A percentile compares a stretch with the other conserved stretches of the same genome.
Conservation (phyloP, 2,888 invertebrate genomes). For the Lasioglossum morio region DNA sequence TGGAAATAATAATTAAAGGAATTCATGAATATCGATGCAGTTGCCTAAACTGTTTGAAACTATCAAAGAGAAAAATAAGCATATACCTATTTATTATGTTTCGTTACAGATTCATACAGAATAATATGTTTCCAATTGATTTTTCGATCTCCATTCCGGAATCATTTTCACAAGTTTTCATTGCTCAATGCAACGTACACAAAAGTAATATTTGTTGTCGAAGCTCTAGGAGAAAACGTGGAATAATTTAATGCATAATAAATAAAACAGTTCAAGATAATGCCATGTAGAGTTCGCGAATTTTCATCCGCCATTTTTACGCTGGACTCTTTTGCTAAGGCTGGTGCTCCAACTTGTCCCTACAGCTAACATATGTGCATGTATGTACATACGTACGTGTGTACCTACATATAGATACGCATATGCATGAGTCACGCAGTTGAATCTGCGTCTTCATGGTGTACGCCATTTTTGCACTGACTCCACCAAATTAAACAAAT, state of each 20-base stretch:
- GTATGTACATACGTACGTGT: constrained; percentile 50
- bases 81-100: not conserved
- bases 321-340: constrained; percentile 73
- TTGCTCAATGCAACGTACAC: too few species aligned
- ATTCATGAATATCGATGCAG: not conserved
- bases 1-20: not conserved
- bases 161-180: not conserved
- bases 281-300: constrained; percentile 47
- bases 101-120: not conserved
- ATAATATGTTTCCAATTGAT: not conserved
- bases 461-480: constrained; percentile 48
- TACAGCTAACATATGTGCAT: constrained; percentile 58
- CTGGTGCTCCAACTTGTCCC: constrained; percentile 70
- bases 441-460: constrained; percentile 22
- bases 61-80: not conserved
- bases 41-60: not conserved
- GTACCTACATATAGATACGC: constrained; percentile 45
- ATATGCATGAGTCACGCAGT: constrained; percentile 34
- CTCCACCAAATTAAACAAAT: not conserved
- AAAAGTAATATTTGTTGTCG: not conserved
- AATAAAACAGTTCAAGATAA: not conserved
- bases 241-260: not conserved
- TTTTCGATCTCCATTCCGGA: not conserved
- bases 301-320: constrained; percentile 79
- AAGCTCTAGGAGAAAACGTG: not conserved